Conservation (phyloP, 1,140 invertebrate genomes). For the Drosophila azteca region DNA sequence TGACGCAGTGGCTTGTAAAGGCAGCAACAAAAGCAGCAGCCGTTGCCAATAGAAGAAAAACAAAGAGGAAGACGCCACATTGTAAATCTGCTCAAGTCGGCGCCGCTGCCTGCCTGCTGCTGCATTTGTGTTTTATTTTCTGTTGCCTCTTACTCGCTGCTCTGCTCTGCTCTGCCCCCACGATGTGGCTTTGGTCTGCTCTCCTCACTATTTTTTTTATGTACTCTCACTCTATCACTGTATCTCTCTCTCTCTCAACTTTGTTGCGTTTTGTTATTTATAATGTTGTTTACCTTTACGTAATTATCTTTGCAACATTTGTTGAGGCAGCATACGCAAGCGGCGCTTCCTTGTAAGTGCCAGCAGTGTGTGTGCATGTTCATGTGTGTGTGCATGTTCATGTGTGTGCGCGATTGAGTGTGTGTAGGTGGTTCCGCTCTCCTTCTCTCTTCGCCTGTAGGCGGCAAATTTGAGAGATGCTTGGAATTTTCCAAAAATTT, state of each 20-base stretch:
- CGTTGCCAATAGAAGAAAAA: constrained; percentile 5
- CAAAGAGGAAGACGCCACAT: too few relatives aligned
- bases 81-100: constrained; percentile 30
- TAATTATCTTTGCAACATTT: constrained; percentile 64
- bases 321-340: constrained; percentile 44
- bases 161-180: constrained; percentile 15
- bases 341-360: constrained; percentile 32
- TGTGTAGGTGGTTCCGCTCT: constrained; percentile 30
- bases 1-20: constrained; percentile 49
- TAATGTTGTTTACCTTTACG: constrained; percentile 79
- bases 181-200: constrained; percentile 9
- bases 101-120: constrained; percentile 24
- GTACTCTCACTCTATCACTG: constrained; percentile 4
- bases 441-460: constrained; percentile 11
- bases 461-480: constrained; percentile 45
- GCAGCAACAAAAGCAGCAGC: constrained; percentile 30
- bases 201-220: constrained; percentile 12
- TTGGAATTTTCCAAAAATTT: constrained; percentile 76
- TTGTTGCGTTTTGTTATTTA: constrained; percentile 63
- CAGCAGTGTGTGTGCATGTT: background rate
- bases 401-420: constrained; percentile 4
- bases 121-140: constrained; percentile 27
- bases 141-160: constrained; percentile 27
- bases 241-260: constrained; percentile 6
- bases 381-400: background rate